Conservation (phyloP, 2,888 invertebrate species). For the Parasteatoda lunata region DNA sequence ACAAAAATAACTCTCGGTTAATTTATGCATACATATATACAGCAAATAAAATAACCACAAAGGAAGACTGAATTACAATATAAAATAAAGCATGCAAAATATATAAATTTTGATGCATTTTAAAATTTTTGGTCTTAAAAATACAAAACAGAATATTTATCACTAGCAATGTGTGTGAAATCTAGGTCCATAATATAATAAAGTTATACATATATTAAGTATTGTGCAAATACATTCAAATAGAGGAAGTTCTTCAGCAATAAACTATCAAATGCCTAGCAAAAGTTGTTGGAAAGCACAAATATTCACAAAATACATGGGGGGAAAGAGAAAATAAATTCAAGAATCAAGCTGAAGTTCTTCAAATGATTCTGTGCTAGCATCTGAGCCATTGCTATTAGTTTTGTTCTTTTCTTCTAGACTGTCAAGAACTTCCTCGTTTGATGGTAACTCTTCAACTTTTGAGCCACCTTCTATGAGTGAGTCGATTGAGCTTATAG, state of each 20-base stretch:
- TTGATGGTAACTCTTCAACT: constrained; percentile 47
- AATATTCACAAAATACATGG: constrained; percentile 8
- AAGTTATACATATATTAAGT: constrained; percentile 19
- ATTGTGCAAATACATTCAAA: constrained; percentile 50
- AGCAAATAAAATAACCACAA: background rate
- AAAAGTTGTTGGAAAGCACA: constrained; percentile 41
- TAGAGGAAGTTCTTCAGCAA: constrained; percentile 48
- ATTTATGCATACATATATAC: background rate
- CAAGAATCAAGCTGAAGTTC: constrained; percentile 69
- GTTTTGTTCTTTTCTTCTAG: constrained; percentile 54
- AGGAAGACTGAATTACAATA: background rate
- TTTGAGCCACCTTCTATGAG: constrained; percentile 43
- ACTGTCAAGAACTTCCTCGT: constrained; percentile 51
- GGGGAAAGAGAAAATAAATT: constrained; percentile 30
- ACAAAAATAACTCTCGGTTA: too few species aligned
- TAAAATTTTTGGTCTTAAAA: background rate
- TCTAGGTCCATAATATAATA: constrained; percentile 31
- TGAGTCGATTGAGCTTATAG: constrained; percentile 56
- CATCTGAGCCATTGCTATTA: constrained; percentile 66
- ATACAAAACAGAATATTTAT: background rate
- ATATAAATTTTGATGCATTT: background rate
- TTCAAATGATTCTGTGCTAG: constrained; percentile 70
- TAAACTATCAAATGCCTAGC: constrained; percentile 38
- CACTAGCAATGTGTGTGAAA: constrained; percentile 22
- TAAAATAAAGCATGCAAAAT: background rate